Evolutionary conservation across 2,113 vertebrate genomes (phyloP), one percentile per base, ranked within the genome.

Genomic region (Gavia stellata): DNA sequence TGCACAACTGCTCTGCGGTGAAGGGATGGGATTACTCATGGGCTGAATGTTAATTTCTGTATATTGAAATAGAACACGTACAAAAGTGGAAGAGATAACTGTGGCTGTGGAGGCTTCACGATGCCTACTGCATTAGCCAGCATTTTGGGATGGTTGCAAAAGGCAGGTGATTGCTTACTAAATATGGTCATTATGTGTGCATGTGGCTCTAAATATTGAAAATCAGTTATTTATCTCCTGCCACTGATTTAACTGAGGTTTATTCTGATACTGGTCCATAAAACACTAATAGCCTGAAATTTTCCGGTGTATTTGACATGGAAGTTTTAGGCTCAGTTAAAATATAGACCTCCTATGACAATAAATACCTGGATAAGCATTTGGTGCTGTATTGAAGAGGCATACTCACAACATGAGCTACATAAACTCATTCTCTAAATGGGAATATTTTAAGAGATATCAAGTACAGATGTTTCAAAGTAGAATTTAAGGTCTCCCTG

Each of bases 341-440:
- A 97, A 96, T 88, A 71, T 7, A 95, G 92, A 93, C 83, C 94
- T 90, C 80, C 68, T 92, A 73, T 78, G 84, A 90, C 95, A 96
- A 97, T 97, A 98, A 98, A 98, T 98, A 97, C 93, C 95, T 97
- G 90, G 83, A 84, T 97, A 98, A 97, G 90, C 97, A 97, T 97
- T 98, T 98, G 97, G 97, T 97, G 94, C 86, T 96, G 93, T 97
- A 97, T 91, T 92, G 97, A 97, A 97, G 97, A 98, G 94, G 95
- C 96, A 97, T 96, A 97, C 90, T 98, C 98, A 94, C 98, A 98
- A 98, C 98, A 97, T 98, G 98, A 98, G 97, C 98, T 98, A 97
- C 94, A 97, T 97, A 98, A 98, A 98, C 98, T 98, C 97, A 98
- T 98, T 98, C 98, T 97, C 97, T 98, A 98, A 98, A 98, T 98